phyloP scores from a whole-genome alignment of 1,140 invertebrate genomes.

The Heterodera schachtii region DNA sequence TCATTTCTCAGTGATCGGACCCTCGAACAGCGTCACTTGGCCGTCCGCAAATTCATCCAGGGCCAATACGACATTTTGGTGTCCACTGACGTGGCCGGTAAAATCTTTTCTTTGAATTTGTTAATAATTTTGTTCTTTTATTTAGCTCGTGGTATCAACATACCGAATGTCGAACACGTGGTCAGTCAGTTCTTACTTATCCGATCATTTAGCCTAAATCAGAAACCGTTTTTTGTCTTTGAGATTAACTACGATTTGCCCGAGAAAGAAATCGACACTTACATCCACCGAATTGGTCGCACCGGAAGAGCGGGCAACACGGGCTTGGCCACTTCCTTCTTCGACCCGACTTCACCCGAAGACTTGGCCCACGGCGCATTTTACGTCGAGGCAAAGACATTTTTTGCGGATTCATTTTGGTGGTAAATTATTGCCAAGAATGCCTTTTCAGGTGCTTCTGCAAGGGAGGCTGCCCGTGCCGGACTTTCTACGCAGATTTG shows the following conservation, averaged over 20 bases:
- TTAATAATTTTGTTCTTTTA: background rate
- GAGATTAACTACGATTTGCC: constrained; percentile 86
- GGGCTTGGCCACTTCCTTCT: constrained; percentile 93
- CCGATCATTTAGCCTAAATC: constrained; percentile 75
- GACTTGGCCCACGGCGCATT: background rate
- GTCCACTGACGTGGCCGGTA: constrained; percentile 35
- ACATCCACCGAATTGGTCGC: constrained; percentile 86
- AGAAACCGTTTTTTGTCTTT: constrained; percentile 74
- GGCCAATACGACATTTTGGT: constrained; percentile 32
- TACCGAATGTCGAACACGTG: constrained; percentile 38
- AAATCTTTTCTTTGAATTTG: background rate
- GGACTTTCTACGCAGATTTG: background rate
- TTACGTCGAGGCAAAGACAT: background rate
- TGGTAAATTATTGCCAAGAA: no score
- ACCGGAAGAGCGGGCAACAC: constrained; percentile 73
- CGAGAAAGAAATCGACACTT: constrained; percentile 80
- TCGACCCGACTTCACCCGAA: constrained; percentile 72
- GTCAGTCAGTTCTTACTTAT: background rate
- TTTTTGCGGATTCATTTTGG: no score
- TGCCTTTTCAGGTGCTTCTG: background rate
- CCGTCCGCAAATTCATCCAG: constrained; percentile 24
- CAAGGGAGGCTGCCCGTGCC: background rate
- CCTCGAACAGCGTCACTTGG: constrained; percentile 35
- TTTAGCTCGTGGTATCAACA: constrained; percentile 38
- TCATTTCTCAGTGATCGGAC: constrained; percentile 40